Evolutionary conservation across 2,113 vertebrate genomes (phyloP).

Genomic region (Oophaga pumilio): DNA sequence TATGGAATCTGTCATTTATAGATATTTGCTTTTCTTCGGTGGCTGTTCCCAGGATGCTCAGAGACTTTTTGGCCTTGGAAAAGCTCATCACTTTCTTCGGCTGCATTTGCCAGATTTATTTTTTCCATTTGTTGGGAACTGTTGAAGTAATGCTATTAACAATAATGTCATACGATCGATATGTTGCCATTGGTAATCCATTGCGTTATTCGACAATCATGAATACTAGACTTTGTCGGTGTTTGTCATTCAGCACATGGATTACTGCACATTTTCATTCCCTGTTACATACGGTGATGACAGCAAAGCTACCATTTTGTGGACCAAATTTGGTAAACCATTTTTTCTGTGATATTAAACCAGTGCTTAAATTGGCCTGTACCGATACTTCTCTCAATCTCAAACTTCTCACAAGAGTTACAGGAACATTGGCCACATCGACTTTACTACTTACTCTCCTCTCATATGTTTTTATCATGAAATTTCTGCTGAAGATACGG

Average conservation of each 20-base stretch:
- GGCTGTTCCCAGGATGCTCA: slow-evolving; percentile 26
- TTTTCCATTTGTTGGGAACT: slow-evolving; percentile 44
- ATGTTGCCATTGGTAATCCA: slow-evolving; percentile 30
- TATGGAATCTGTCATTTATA: slow-evolving; percentile 25
- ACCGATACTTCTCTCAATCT: slow-evolving; percentile 24
- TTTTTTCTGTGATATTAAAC: slow-evolving; percentile 35
- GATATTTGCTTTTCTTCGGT: slow-evolving; percentile 37
- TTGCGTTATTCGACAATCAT: slow-evolving; percentile 31
- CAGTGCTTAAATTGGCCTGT: slow-evolving; percentile 18
- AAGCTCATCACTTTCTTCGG: slow-evolving; percentile 38
- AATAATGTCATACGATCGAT: slow-evolving; percentile 24
- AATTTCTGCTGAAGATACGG: slow-evolving; percentile 3
- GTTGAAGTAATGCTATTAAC: background rate
- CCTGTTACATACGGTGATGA: background rate
- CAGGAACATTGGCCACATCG: background rate
- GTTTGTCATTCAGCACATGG: background rate
- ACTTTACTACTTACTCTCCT: background rate
- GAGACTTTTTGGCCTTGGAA: slow-evolving; percentile 35
- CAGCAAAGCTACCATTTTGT: slow-evolving; percentile 12
- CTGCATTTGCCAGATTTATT: background rate
- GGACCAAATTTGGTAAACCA: slow-evolving; percentile 22
- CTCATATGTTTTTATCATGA: slow-evolving; percentile 19
- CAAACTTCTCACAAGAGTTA: background rate
- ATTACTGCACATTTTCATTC: slow-evolving; percentile 1
- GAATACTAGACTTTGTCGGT: background rate